Percentiles rank a stretch among this genome's conserved stretches.
Evolutionary conservation across 2,888 invertebrate species (phyloP).

Genomic region (Slavum lentiscoides): DNA sequence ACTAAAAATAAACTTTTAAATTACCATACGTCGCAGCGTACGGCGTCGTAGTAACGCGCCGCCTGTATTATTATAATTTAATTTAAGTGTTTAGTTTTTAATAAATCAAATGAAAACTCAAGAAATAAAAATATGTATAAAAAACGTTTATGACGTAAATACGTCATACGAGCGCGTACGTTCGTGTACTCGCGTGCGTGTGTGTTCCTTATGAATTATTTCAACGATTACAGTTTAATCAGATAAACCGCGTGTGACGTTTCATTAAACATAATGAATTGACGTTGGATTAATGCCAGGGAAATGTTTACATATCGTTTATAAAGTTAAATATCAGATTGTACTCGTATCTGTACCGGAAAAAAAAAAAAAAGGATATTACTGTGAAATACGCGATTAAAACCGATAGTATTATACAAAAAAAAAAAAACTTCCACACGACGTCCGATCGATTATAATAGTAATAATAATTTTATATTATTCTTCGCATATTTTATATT

Average conservation of each 20-base stretch:
- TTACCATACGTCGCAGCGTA: too few species aligned
- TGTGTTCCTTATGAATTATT: slow-evolving; percentile 38
- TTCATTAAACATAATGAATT: slow-evolving; percentile 50
- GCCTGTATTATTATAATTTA: neutral
- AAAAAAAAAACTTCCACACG: slow-evolving; percentile 10
- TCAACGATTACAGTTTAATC: slow-evolving; percentile 46
- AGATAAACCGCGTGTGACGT: slow-evolving; percentile 42
- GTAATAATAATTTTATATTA: neutral
- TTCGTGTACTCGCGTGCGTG: neutral
- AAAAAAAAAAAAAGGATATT: slow-evolving; percentile 22
- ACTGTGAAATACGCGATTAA: slow-evolving; percentile 26
- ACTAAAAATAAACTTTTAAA: too few species aligned
- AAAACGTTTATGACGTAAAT: neutral
- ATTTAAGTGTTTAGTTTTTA: slow-evolving; percentile 6
- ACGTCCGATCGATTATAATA: neutral
- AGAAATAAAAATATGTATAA: neutral
- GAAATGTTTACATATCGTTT: slow-evolving; percentile 39
- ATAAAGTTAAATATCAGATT: slow-evolving; percentile 45
- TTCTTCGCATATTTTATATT: neutral
- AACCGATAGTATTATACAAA: neutral
- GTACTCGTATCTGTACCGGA: slow-evolving; percentile 23
- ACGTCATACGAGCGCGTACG: neutral
- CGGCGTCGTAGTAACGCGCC: too few species aligned
- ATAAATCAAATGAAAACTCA: slow-evolving; percentile 4
- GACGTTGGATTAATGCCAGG: slow-evolving; percentile 48